These are phyloP conservation scores for Eumeta japonica DNA, from an alignment of 1,140 invertebrate genomes.

Conservation along the genomic window DNA sequence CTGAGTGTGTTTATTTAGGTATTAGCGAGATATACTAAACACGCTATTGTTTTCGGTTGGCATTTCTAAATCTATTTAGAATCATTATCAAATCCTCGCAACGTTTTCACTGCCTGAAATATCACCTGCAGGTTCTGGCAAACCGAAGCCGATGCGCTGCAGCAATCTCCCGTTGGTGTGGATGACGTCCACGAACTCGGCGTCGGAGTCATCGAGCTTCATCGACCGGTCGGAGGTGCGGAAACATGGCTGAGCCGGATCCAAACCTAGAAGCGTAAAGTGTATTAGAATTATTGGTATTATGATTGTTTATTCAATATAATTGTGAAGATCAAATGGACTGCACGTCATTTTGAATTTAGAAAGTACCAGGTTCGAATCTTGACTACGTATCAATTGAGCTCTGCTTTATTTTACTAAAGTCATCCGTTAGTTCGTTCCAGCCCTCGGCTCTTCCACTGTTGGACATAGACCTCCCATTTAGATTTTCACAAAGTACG, in stretches of 20 bases:
- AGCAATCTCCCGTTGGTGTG: constrained; percentile 61
- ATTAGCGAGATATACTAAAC: no score
- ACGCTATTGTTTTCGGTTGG: no score
- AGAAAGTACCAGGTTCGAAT: no score
- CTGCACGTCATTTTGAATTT: neutral
- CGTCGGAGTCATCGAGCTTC: constrained; percentile 60
- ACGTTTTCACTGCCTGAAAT: neutral
- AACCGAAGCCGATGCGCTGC: constrained; percentile 56
- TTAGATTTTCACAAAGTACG: no score
- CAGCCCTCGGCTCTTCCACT: no score
- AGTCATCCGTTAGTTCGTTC: no score
- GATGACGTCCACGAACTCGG: constrained; percentile 66
- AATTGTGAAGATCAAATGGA: neutral
- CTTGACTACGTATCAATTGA: no score
- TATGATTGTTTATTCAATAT: neutral
- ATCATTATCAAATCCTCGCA: no score
- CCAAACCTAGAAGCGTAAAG: constrained; percentile 52
- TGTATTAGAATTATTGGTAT: constrained; percentile 9
- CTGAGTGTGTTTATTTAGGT: no score
- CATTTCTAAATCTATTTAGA: no score
- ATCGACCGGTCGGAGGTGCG: constrained; percentile 39
- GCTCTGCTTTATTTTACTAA: no score
- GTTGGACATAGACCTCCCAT: no score
- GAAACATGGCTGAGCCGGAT: constrained; percentile 68
- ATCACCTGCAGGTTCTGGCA: constrained; percentile 58